Evolutionary conservation across 1,140 invertebrate species (phyloP).

Genomic region (Lepidurus couesii): DNA sequence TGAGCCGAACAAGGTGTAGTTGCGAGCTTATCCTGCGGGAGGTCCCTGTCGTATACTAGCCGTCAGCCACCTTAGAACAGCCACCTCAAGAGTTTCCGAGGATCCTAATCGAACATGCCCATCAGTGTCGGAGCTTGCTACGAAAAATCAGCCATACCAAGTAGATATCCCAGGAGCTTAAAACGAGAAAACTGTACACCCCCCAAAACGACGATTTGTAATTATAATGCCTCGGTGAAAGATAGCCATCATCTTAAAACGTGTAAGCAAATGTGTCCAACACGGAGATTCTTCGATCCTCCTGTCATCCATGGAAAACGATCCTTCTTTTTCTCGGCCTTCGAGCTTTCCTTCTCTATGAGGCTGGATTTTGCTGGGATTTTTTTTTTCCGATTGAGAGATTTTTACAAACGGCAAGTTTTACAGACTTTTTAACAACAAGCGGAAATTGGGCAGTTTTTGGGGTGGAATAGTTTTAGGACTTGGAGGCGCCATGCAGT

Average conservation of each 20-base stretch:
- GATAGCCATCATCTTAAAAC: neutral
- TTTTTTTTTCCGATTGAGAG: too few species aligned
- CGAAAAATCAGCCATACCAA: neutral
- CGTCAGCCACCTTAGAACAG: slow-evolving; percentile 15
- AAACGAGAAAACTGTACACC: neutral
- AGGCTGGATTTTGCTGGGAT: neutral
- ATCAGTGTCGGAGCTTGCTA: neutral
- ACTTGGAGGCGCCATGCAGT: neutral
- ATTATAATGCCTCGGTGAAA: slow-evolving; percentile 9
- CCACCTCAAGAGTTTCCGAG: neutral
- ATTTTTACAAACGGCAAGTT: too few species aligned
- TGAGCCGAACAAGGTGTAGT: slow-evolving; percentile 15
- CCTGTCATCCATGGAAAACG: neutral
- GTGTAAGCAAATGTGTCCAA: slow-evolving; percentile 16
- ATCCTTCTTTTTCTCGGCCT: neutral
- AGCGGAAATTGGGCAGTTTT: slow-evolving; percentile 14
- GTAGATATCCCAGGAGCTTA: neutral
- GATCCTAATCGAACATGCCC: slow-evolving; percentile 13
- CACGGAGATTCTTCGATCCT: neutral
- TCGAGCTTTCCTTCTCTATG: neutral
- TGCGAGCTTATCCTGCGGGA: slow-evolving; percentile 12
- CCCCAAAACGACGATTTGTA: neutral
- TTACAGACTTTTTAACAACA: neutral
- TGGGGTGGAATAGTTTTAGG: neutral
- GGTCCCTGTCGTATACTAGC: slow-evolving; percentile 5